A percentile compares a stretch with the other conserved stretches of the same genome.
phyloP scores from a whole-genome alignment of 2,888 invertebrate species.

The Tanypteryx hageni region DNA sequence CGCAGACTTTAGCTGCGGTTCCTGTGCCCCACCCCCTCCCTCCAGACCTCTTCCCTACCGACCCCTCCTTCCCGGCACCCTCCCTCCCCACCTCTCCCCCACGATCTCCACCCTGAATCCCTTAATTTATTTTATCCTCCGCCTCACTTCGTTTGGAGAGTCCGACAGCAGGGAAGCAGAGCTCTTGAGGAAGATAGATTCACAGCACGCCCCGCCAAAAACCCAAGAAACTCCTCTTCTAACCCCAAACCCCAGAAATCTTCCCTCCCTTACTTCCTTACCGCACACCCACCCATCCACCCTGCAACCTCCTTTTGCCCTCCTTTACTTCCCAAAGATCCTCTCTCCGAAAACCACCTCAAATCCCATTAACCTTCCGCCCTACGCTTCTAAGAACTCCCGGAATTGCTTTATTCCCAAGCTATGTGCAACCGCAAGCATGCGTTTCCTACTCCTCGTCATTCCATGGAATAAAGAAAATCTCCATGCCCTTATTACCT shows the following conservation, averaged over 20 bases:
- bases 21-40: not conserved
- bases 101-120: slow-evolving; percentile 3
- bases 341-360: slow-evolving; percentile 42
- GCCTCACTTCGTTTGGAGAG: slow-evolving; percentile 12
- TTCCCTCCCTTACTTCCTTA: not conserved
- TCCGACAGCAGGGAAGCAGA: slow-evolving; percentile 18
- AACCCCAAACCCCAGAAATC: slow-evolving; percentile 10
- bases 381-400: slow-evolving; percentile 6
- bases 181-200: slow-evolving; percentile 29
- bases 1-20: slow-evolving; percentile 40
- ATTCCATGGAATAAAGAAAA: not conserved
- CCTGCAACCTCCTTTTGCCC: not conserved
- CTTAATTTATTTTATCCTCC: slow-evolving; percentile 50
- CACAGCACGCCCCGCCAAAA: slow-evolving; percentile 28
- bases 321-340: not conserved
- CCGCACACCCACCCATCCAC: not conserved
- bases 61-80: not conserved
- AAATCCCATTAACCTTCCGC: slow-evolving; percentile 56
- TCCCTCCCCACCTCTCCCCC: not conserved
- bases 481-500: not conserved
- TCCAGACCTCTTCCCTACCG: not conserved
- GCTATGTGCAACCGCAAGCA: not conserved
- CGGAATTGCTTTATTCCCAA: slow-evolving; percentile 47
- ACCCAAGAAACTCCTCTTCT: slow-evolving; percentile 37
- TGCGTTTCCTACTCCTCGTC: not conserved